Evolutionary conservation across 23 tunicate species (phyloP).

Genomic region (Pegea sp.): DNA sequence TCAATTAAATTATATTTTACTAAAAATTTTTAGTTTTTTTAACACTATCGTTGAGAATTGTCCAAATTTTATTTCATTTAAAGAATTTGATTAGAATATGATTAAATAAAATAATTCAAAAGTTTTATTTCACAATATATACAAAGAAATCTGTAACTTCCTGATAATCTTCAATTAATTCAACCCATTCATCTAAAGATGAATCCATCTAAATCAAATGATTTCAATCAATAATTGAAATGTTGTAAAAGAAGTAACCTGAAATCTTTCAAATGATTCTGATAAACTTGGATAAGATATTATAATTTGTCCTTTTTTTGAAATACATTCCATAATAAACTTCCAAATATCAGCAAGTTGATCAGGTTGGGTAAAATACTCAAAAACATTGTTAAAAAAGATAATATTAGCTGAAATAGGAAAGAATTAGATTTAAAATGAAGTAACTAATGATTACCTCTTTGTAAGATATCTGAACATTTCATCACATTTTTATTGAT

Average conservation of each 20-base stretch:
- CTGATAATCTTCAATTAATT: too few relatives aligned
- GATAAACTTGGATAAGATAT: not conserved
- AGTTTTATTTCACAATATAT: too few relatives aligned
- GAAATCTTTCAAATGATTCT: not conserved
- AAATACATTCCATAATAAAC: not conserved
- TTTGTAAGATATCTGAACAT: conserved; percentile 1
- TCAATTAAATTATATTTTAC: too few relatives aligned
- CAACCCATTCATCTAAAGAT: too few relatives aligned
- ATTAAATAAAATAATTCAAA: too few relatives aligned
- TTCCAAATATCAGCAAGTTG: not conserved
- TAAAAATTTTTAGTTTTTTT: too few relatives aligned
- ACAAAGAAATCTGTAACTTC: too few relatives aligned
- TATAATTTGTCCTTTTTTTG: not conserved
- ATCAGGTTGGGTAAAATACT: not conserved
- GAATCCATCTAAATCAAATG: not conserved
- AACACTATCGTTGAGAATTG: too few relatives aligned
- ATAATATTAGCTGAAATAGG: not conserved
- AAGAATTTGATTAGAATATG: too few relatives aligned
- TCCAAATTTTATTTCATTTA: too few relatives aligned
- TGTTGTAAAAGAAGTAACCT: not conserved
- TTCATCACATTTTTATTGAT: conserved; percentile 14
- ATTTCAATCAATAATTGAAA: not conserved
- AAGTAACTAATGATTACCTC: not conserved
- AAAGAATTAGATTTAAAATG: not conserved
- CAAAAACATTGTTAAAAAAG: not conserved